Percentiles rank a stretch among this genome's conserved stretches.
phyloP scores from a whole-genome alignment of 2,797 vertebrate species.

The Dermochelys coriacea region DNA sequence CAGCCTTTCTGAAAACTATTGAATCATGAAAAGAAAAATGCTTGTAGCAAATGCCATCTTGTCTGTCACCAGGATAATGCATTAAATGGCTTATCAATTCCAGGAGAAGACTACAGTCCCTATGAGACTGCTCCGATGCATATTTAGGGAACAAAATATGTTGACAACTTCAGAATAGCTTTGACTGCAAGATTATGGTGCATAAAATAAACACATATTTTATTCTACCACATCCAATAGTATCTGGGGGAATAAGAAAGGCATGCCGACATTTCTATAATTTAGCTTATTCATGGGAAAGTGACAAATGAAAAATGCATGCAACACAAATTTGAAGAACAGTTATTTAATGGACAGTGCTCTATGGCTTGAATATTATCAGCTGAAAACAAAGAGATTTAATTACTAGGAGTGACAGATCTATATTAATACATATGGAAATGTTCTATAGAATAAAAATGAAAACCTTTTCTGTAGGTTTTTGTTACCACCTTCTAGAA shows the following conservation, averaged over 20 bases:
- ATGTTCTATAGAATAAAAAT: conserved; percentile 18
- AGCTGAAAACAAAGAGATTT: background rate
- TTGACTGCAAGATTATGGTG: conserved; percentile 27
- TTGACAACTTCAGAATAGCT: conserved; percentile 48
- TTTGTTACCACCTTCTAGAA: conserved; percentile 49
- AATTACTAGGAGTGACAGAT: conserved; percentile 17
- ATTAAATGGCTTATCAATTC: conserved; percentile 68
- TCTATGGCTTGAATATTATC: background rate
- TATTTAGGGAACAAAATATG: conserved; percentile 56
- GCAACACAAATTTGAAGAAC: background rate
- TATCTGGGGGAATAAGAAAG: background rate
- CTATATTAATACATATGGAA: conserved; percentile 38
- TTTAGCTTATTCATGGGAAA: background rate
- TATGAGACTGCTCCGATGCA: conserved; percentile 40
- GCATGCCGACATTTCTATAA: background rate
- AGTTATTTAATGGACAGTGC: conserved; percentile 19
- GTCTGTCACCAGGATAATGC: conserved; percentile 65
- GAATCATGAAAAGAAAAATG: conserved; percentile 59
- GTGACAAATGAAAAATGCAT: background rate
- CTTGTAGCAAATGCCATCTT: conserved; percentile 62
- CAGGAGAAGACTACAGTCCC: conserved; percentile 32
- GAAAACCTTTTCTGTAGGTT: conserved; percentile 22
- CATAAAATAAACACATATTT: conserved; percentile 6
- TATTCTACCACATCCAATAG: background rate
- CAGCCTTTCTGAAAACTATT: conserved; percentile 55